Evolutionary conservation across 2,888 invertebrate species (phyloP).

Genomic region (Drosophila antonietae): DNA sequence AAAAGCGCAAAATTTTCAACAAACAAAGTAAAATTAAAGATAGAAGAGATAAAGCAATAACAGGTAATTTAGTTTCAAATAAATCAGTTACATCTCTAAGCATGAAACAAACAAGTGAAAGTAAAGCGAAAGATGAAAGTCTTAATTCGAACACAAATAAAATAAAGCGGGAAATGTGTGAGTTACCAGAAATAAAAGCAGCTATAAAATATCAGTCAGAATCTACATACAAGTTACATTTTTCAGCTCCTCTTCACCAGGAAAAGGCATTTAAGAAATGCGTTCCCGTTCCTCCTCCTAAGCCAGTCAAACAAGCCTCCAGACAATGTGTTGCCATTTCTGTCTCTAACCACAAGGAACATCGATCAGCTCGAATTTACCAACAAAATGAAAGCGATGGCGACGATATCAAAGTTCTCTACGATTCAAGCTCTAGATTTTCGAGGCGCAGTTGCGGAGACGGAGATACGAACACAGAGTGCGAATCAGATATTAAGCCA

Average conservation of each 20-base stretch:
- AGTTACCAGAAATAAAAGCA: neutral
- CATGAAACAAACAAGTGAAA: neutral
- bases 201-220: neutral
- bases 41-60: neutral
- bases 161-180: neutral
- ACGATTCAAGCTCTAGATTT: slow-evolving; percentile 60
- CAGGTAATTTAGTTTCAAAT: neutral
- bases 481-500: neutral
- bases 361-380: neutral
- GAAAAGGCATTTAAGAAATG: neutral
- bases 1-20: neutral
- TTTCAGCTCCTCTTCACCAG: neutral
- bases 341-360: neutral
- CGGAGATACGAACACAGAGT: neutral
- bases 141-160: neutral
- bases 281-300: neutral
- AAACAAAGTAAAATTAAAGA: neutral
- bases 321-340: neutral
- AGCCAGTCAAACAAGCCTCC: neutral
- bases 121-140: neutral
- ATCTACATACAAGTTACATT: neutral
- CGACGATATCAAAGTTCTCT: slow-evolving; percentile 52
- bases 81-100: neutral
- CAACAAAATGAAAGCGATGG: neutral
- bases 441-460: slow-evolving; percentile 1